Conservation (phyloP, 2,888 invertebrate species). For the Apodemia zela region DNA sequence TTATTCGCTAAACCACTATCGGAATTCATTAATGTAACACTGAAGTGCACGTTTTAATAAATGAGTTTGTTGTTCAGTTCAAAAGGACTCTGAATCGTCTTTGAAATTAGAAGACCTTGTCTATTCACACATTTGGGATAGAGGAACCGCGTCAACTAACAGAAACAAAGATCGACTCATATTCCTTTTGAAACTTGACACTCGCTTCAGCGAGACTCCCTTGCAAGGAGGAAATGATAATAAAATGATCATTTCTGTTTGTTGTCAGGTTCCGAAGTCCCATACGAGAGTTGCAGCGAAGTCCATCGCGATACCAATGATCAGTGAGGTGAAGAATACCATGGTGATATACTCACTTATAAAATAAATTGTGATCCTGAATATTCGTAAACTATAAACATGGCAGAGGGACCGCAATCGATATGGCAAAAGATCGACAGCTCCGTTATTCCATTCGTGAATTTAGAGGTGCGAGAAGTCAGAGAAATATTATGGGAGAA, state of each 20-base stretch:
- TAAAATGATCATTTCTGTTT: conserved; percentile 80
- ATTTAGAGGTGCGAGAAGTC: conserved; percentile 91
- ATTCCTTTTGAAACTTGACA: conserved; percentile 74
- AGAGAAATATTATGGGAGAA: conserved; percentile 92
- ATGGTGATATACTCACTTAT: conserved; percentile 48
- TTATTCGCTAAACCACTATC: too few species aligned
- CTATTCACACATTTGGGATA: conserved; percentile 52
- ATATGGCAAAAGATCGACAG: conserved; percentile 81
- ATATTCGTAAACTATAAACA: conserved; percentile 45
- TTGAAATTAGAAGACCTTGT: conserved; percentile 58
- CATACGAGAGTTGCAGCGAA: conserved; percentile 58
- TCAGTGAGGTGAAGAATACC: conserved; percentile 45
- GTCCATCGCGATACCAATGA: conserved; percentile 54
- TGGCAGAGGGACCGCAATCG: conserved; percentile 73
- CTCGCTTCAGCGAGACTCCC: conserved; percentile 33
- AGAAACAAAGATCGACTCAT: conserved; percentile 80
- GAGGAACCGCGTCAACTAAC: conserved; percentile 77
- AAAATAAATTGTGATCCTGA: conserved; percentile 38
- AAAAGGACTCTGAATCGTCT: conserved; percentile 80
- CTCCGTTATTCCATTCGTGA: conserved; percentile 90
- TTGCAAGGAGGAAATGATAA: conserved; percentile 63
- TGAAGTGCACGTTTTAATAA: too few species aligned
- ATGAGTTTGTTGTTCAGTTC: conserved; percentile 42
- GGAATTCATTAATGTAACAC: too few species aligned
- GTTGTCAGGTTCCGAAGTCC: conserved; percentile 81